phyloP scores from a whole-genome alignment of 2,113 vertebrate genomes.

The Oreocharis arfaki region DNA sequence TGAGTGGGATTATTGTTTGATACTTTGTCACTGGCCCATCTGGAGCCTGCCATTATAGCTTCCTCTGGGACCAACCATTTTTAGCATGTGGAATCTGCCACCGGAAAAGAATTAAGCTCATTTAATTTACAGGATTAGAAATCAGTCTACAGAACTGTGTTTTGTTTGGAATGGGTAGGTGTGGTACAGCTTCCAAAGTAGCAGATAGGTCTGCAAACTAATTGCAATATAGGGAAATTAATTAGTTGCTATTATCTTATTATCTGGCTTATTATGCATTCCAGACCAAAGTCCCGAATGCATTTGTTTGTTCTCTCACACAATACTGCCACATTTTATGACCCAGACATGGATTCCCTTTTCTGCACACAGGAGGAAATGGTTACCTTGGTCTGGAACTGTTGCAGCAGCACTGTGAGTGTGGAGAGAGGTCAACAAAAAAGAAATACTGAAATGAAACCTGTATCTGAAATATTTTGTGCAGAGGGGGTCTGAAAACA shows the following conservation, averaged over 20 bases:
- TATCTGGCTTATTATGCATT: background rate
- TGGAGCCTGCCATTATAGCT: slow-evolving; percentile 11
- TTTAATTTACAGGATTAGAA: slow-evolving; percentile 43
- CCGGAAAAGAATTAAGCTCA: background rate
- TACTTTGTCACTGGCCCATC: slow-evolving; percentile 30
- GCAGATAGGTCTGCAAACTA: background rate
- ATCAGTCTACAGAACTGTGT: background rate
- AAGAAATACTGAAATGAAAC: background rate
- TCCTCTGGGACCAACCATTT: background rate
- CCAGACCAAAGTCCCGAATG: background rate
- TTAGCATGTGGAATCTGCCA: background rate
- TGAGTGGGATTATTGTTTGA: slow-evolving; percentile 1
- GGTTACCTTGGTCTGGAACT: background rate
- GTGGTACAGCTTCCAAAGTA: background rate
- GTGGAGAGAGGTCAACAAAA: background rate
- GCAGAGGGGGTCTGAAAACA: background rate
- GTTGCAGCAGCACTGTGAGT: background rate
- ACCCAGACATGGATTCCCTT: background rate
- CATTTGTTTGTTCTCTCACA: background rate
- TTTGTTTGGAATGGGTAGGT: background rate
- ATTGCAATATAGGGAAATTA: background rate
- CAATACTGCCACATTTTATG: background rate
- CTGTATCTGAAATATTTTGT: background rate
- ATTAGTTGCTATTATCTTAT: background rate
- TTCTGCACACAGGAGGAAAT: background rate